Base-by-base conservation (phyloP, 2,113 vertebrate species). In the Psilopogon haemacephalus region DNA sequence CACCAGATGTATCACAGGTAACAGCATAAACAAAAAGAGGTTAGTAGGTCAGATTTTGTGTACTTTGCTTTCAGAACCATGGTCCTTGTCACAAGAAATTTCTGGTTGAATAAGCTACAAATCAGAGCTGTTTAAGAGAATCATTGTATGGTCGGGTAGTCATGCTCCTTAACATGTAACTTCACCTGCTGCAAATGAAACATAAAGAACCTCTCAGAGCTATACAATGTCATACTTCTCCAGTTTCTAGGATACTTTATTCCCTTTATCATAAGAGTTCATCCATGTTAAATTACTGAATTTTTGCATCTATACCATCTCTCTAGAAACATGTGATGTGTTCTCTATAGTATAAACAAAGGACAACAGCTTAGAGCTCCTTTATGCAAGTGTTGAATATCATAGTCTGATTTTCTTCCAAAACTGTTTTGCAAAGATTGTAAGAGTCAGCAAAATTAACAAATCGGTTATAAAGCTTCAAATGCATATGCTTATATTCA, bases 51-150 rank as follows among this genome's bases (percentile, higher is more conserved):
- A 97, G 84, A 68, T 95, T 96, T 94, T 97, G 95, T 95, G 93
- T 97, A 94, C 71, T 90, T 81, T 84, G 68, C 90, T 94, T 94
- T 95, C 81, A 84, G 76, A 97, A 83, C 91, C 40, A 96, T 93
- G 95, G 96, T 95, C 86, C 89, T 93, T 94, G 92, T 95, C 94
- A 94, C 90, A 65, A 96, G 94, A 96, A 95, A 95, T 93, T 96
- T 97, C 88, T 97, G 95, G 91, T 77, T 93, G 93, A 96, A 54
- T 68, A 95, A 93, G 78, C 76, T 74, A 94, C 84, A 94, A 96
- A 96, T 95, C 95, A 95, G 76, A 92, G 84, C 71, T 93, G 84
- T 96, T 62, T 72, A 96, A 92, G 80, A 44, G 85, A 95, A 94
- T 76, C 93, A 94, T 76, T 92, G 87, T 77, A 90, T 50, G 86